A percentile compares a stretch with the other conserved stretches of the same genome.
Evolutionary conservation across 35 echinoderm and acorn worm species (phyloP).

Genomic region (Anneissia japonica): DNA sequence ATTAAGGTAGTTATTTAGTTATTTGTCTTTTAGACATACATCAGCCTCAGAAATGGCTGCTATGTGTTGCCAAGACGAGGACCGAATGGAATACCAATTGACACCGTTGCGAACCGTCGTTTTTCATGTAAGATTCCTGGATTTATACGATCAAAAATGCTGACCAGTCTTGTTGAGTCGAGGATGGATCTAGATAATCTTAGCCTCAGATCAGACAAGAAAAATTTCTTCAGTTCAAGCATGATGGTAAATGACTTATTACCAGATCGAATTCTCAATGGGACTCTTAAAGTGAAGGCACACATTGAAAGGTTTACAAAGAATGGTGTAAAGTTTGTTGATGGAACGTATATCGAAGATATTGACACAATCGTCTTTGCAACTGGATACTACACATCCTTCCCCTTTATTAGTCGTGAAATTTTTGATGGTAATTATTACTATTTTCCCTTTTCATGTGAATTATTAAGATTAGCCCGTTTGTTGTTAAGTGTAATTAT

Average conservation of each 20-base stretch:
- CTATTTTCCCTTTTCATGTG: too few species aligned
- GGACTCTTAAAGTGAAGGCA: constrained; percentile 18
- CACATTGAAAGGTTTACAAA: constrained; percentile 24
- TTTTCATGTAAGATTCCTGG: background rate
- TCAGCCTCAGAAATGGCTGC: constrained; percentile 46
- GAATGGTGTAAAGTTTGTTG: constrained; percentile 26
- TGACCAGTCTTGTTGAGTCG: background rate
- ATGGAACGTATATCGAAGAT: constrained; percentile 27
- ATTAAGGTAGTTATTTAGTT: too few species aligned
- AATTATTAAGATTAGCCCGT: too few species aligned
- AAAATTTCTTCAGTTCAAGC: background rate
- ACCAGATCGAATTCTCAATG: constrained; percentile 24
- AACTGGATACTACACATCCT: constrained; percentile 40
- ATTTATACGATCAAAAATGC: background rate
- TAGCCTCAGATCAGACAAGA: background rate
- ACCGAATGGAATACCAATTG: constrained; percentile 21
- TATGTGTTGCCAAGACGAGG: constrained; percentile 48
- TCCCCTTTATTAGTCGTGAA: constrained; percentile 37
- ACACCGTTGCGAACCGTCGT: constrained; percentile 36
- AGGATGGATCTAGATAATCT: constrained; percentile 19
- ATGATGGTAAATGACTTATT: constrained; percentile 45
- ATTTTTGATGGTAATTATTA: constrained; percentile 33
- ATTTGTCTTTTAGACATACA: constrained; percentile 18
- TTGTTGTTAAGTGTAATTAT: too few species aligned
- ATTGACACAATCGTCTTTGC: constrained; percentile 49